Conservation (phyloP, 2,113 vertebrate genomes). For the Lepidothrix coronata region DNA sequence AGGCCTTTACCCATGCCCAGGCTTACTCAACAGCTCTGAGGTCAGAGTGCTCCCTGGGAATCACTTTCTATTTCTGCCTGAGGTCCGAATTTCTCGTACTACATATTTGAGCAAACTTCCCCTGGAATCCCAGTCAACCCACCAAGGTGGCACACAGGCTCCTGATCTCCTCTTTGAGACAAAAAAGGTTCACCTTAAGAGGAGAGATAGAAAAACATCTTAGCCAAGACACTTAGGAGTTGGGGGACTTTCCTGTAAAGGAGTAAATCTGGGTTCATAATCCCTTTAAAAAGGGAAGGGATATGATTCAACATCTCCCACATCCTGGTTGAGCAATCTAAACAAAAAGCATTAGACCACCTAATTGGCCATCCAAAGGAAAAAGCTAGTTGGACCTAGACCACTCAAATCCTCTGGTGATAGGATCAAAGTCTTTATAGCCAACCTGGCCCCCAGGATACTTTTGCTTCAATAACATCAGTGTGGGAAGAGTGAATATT, state of each 20-base stretch:
- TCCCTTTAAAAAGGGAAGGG: conserved; percentile 13
- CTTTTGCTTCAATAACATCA: background rate
- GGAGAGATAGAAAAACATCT: background rate
- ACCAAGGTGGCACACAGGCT: background rate
- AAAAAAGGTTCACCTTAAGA: background rate
- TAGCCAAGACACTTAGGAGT: background rate
- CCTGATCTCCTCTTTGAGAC: background rate
- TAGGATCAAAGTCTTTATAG: background rate
- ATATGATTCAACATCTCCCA: conserved; percentile 46
- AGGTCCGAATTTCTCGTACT: background rate
- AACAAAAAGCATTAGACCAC: background rate
- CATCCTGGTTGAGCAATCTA: conserved; percentile 45
- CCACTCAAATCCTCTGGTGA: background rate
- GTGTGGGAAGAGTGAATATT: background rate
- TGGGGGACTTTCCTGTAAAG: conserved; percentile 22
- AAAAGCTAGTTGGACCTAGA: background rate
- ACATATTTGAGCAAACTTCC: background rate
- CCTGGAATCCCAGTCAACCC: background rate
- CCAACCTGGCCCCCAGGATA: background rate
- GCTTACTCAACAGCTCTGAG: conserved; percentile 1
- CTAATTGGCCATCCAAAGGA: background rate
- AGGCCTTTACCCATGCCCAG: background rate
- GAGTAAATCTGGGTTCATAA: background rate
- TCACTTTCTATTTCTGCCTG: conserved; percentile 14
- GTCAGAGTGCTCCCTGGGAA: background rate